Evolutionary conservation across 2,113 vertebrate species (phyloP).

Genomic region (Gasterosteus aculeatus): DNA sequence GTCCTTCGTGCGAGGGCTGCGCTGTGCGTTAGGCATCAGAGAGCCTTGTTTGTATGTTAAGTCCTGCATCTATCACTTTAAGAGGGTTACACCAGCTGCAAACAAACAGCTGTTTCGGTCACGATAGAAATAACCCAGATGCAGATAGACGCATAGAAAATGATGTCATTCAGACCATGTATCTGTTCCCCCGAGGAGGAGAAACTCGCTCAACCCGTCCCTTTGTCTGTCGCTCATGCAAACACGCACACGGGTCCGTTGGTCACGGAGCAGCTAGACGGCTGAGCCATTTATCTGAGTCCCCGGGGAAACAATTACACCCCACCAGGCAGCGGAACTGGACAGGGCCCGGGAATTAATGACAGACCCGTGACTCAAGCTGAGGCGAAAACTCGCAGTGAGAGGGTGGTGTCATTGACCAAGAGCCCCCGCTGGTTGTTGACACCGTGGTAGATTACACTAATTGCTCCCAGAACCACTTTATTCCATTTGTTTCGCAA

Average conservation of each 20-base stretch:
- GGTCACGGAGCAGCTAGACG: conserved; percentile 34
- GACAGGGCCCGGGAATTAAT: conserved; percentile 50
- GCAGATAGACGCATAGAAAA: not conserved
- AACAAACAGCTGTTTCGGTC: not conserved
- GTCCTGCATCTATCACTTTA: not conserved
- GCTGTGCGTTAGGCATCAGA: not conserved
- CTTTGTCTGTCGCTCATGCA: not conserved
- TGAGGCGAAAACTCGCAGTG: conserved; percentile 11
- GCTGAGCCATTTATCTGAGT: conserved; percentile 42
- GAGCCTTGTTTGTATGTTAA: not conserved
- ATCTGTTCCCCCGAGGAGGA: not conserved
- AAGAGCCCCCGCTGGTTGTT: conserved; percentile 7
- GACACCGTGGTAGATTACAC: not conserved
- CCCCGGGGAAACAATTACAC: conserved; percentile 64
- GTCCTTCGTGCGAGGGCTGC: not conserved
- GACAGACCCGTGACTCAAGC: conserved; percentile 35
- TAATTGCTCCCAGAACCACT: not conserved
- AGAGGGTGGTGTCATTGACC: not conserved
- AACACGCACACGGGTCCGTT: not conserved
- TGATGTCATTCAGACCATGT: conserved; percentile 7
- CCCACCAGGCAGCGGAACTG: conserved; percentile 28
- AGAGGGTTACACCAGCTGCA: not conserved
- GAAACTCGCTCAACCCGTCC: not conserved
- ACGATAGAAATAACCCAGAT: not conserved
- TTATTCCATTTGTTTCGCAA: not conserved